Evolutionary conservation across 2,888 invertebrate species (phyloP).

Genomic region (Meta bourneti): DNA sequence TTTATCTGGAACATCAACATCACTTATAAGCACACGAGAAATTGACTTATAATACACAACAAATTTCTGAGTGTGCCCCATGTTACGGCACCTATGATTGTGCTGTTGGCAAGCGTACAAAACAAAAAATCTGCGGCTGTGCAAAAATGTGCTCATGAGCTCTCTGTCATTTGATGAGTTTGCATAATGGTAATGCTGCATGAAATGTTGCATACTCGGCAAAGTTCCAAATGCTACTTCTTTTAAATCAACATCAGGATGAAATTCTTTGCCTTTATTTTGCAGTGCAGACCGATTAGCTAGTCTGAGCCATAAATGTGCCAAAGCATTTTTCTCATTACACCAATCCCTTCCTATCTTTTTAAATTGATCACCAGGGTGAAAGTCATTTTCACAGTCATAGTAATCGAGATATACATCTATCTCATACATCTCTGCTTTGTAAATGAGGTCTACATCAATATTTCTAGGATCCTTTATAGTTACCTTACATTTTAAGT

Average conservation of each 20-base stretch:
- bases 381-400: background rate
- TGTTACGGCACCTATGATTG: slow-evolving; percentile 17
- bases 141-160: slow-evolving; percentile 67
- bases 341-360: slow-evolving; percentile 58
- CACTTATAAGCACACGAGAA: slow-evolving; percentile 37
- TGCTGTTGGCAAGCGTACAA: slow-evolving; percentile 55
- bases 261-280: slow-evolving; percentile 54
- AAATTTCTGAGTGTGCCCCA: slow-evolving; percentile 45
- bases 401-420: slow-evolving; percentile 44
- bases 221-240: slow-evolving; percentile 76
- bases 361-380: slow-evolving; percentile 38
- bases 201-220: slow-evolving; percentile 73
- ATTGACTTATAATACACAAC: slow-evolving; percentile 53
- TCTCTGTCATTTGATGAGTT: slow-evolving; percentile 27
- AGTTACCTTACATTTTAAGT: background rate
- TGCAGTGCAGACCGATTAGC: background rate
- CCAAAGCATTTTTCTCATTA: slow-evolving; percentile 38
- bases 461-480: slow-evolving; percentile 27
- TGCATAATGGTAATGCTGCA: slow-evolving; percentile 75
- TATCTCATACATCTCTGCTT: slow-evolving; percentile 51
- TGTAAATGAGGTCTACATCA: slow-evolving; percentile 53
- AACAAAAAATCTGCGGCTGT: slow-evolving; percentile 42
- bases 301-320: slow-evolving; percentile 46
- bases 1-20: slow-evolving; percentile 34
- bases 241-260: slow-evolving; percentile 58